Evolutionary conservation across 2,797 vertebrate genomes (phyloP).

Genomic region (Dallia pectoralis): DNA sequence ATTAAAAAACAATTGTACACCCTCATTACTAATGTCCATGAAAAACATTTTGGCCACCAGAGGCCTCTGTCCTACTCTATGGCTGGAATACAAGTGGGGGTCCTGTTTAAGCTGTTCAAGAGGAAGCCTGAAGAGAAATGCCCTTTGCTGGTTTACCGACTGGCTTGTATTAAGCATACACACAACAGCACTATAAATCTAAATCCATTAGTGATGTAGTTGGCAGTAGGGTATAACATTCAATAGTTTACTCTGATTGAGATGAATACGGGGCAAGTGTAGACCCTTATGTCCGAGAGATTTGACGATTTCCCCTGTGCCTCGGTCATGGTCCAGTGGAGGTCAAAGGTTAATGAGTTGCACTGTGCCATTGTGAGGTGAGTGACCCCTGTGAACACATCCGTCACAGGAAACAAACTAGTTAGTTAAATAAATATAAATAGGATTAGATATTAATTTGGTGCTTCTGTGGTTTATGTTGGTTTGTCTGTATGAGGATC

Average conservation of each 20-base stretch:
- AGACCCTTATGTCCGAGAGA: slow-evolving; percentile 1
- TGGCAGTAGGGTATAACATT: neutral
- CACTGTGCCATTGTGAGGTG: slow-evolving; percentile 21
- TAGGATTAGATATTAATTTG: slow-evolving; percentile 47
- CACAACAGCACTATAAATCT: neutral
- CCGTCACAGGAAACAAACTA: slow-evolving; percentile 56
- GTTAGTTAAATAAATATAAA: slow-evolving; percentile 57
- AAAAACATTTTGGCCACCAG: no score
- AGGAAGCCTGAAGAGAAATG: slow-evolving; percentile 72
- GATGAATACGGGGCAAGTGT: neutral
- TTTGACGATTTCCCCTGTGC: neutral
- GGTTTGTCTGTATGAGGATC: slow-evolving; percentile 2
- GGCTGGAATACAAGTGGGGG: slow-evolving; percentile 20
- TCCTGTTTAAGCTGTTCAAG: slow-evolving; percentile 63
- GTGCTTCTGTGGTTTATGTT: slow-evolving; percentile 5
- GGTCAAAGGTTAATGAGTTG: slow-evolving; percentile 67
- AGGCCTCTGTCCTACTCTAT: no score
- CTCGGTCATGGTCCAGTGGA: slow-evolving; percentile 31
- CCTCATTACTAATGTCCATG: no score
- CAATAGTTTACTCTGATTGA: neutral
- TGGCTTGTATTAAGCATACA: neutral
- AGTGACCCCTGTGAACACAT: slow-evolving; percentile 49
- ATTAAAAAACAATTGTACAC: no score
- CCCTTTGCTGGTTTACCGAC: slow-evolving; percentile 22
- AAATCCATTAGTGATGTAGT: neutral